Evolutionary conservation across 2,797 vertebrate species (phyloP), one percentile per base, ranked within the genome.

Genomic region (Parambassis ranga): DNA sequence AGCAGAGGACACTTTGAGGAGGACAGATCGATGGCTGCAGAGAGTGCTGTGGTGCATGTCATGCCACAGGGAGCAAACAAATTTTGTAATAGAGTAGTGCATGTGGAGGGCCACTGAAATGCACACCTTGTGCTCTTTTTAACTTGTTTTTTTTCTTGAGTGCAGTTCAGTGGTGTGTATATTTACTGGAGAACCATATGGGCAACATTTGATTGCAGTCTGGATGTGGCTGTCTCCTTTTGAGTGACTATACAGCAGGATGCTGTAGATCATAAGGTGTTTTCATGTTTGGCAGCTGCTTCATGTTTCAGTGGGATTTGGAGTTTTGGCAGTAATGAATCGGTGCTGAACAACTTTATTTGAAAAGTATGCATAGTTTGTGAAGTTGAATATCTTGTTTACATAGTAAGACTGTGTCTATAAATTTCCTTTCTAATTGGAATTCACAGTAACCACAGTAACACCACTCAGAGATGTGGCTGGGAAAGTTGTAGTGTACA

Each of bases 1-100:
- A 66, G 56, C 50, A 71, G 63, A 81, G 78, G 69, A 55, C 63
- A 52, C 31, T 66, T 61, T 16, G 43, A 67, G 33, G 53, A 48
- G 67, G 48, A 68, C 36, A 36, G 50, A 81, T 82, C 44, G 32
- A 77, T 71, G 60, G 30, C 39, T 56, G 70, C 28, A 15, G 51
- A 48, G 9, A 11, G 18, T 42, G 52, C 20, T 35, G 56, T 65
- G 37, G 39, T 42, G 55, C 46, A 60, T 52, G 58, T 70, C 39
- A 61, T 13, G 46, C 35, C 30, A 35, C 51, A 48, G 24, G 67
- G 36, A 55, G 49, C 36, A 57, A 59, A 56, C 64, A 67, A 18
- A 56, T 6, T 41, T 20, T 48, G 15, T 27, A 10, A 46, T 9
- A 67, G 15, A 43, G 5, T 8, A 6, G 38, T 36, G 30, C 31